Evolutionary conservation across 2,888 invertebrate genomes (phyloP).

Genomic region (Ophion costatus): DNA sequence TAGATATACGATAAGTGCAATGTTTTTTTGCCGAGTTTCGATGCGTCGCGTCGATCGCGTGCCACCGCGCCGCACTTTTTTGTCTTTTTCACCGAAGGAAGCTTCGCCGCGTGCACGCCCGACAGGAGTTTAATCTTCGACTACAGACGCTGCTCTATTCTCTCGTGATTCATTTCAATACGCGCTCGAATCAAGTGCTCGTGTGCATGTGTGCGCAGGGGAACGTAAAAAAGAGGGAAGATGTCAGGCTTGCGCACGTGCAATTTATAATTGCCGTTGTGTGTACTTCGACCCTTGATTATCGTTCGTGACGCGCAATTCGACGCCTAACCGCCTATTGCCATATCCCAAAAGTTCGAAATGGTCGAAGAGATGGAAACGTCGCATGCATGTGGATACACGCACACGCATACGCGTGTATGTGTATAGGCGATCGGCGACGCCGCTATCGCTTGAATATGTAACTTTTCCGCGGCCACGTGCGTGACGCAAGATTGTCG

Average conservation of each 20-base stretch:
- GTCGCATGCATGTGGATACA: background rate
- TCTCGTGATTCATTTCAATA: background rate
- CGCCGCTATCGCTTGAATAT: slow-evolving; percentile 13
- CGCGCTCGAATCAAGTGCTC: slow-evolving; percentile 29
- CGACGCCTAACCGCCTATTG: slow-evolving; percentile 33
- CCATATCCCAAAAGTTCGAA: slow-evolving; percentile 8
- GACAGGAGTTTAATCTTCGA: background rate
- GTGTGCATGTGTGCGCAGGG: background rate
- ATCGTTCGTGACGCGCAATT: slow-evolving; percentile 18
- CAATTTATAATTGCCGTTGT: background rate
- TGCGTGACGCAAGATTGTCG: slow-evolving; percentile 61
- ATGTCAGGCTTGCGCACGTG: slow-evolving; percentile 16
- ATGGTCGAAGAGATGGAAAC: background rate
- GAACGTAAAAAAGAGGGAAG: background rate
- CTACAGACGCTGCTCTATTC: background rate
- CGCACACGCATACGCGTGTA: background rate
- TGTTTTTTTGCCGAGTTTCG: background rate
- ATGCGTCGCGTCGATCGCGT: background rate
- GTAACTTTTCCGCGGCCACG: slow-evolving; percentile 55
- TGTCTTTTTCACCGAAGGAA: background rate
- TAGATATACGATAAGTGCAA: background rate
- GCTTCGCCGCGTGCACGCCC: slow-evolving; percentile 6
- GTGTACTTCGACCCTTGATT: slow-evolving; percentile 64
- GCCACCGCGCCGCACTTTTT: background rate
- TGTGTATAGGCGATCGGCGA: background rate